Percentiles rank a stretch among this genome's conserved stretches.
phyloP scores from a whole-genome alignment of 2,888 invertebrate species.

The Meiosimyza platycephala region DNA sequence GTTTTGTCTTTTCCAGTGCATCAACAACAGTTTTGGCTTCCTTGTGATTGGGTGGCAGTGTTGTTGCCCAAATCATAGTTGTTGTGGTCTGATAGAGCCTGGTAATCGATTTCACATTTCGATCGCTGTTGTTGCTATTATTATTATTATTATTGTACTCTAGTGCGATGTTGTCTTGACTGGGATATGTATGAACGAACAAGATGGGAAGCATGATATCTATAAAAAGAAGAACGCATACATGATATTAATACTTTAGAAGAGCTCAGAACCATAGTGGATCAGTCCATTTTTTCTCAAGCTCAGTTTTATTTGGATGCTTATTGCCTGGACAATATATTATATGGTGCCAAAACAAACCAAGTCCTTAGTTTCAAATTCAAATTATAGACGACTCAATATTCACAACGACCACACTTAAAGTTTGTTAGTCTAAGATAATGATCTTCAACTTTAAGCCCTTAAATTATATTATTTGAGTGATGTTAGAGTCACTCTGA shows the following conservation, averaged over 20 bases:
- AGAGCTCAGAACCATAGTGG: too few species aligned
- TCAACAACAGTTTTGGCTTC: neutral
- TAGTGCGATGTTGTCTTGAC: conserved; percentile 49
- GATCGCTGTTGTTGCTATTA: conserved; percentile 44
- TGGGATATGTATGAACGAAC: conserved; percentile 59
- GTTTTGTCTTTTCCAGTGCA: neutral
- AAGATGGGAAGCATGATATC: conserved; percentile 46
- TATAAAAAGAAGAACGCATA: conserved; percentile 56
- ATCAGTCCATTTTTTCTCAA: too few species aligned
- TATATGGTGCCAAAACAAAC: too few species aligned
- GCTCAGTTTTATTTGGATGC: too few species aligned
- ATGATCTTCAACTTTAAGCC: too few species aligned
- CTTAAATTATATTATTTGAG: too few species aligned
- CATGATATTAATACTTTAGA: neutral
- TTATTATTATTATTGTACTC: conserved; percentile 47
- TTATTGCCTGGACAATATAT: too few species aligned
- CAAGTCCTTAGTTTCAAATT: too few species aligned
- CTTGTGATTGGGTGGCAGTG: conserved; percentile 37
- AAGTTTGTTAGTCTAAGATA: too few species aligned
- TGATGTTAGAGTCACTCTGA: too few species aligned
- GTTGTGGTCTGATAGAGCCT: conserved; percentile 56
- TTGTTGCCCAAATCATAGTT: conserved; percentile 53
- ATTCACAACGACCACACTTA: too few species aligned
- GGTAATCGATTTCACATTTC: conserved; percentile 42
- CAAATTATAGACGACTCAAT: too few species aligned